Conservation (phyloP, 92 coral and sea anemone species). For the Porites evermanni region DNA sequence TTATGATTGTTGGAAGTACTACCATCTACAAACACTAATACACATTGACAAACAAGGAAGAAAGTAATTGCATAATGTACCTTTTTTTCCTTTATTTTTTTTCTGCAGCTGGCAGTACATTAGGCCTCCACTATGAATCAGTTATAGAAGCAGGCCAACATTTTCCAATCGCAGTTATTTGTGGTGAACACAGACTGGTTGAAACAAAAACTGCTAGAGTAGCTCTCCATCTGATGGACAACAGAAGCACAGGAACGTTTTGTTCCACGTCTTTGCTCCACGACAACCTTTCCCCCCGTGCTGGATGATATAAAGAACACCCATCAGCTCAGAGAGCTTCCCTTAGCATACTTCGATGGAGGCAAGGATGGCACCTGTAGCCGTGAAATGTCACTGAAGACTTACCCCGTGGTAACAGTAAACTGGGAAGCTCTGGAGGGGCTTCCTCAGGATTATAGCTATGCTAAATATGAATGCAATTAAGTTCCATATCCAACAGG, state of each 20-base stretch:
- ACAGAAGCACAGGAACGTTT: slow-evolving; percentile 28
- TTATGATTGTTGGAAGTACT: no score
- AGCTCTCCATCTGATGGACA: slow-evolving; percentile 52
- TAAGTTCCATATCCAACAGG: no score
- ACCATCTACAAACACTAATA: no score
- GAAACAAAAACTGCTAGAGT: slow-evolving; percentile 55
- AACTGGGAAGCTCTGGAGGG: slow-evolving; percentile 41
- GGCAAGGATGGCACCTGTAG: slow-evolving; percentile 66
- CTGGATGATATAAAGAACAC: slow-evolving; percentile 41
- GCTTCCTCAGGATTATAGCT: no score
- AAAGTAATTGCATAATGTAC: no score
- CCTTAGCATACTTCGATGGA: slow-evolving; percentile 29
- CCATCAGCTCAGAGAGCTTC: slow-evolving; percentile 29
- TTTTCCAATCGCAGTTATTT: slow-evolving; percentile 50
- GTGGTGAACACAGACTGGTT: slow-evolving; percentile 57
- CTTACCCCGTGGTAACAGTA: slow-evolving; percentile 52
- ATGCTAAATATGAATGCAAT: no score
- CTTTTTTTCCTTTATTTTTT: background rate
- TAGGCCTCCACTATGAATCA: slow-evolving; percentile 56
- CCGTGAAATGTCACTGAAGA: slow-evolving; percentile 20
- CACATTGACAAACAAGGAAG: no score
- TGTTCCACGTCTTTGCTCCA: slow-evolving; percentile 55
- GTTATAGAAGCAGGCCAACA: background rate
- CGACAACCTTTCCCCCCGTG: slow-evolving; percentile 63
- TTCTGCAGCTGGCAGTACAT: slow-evolving; percentile 36